Conservation (phyloP, 2,113 vertebrate species). For the Hylia prasina region DNA sequence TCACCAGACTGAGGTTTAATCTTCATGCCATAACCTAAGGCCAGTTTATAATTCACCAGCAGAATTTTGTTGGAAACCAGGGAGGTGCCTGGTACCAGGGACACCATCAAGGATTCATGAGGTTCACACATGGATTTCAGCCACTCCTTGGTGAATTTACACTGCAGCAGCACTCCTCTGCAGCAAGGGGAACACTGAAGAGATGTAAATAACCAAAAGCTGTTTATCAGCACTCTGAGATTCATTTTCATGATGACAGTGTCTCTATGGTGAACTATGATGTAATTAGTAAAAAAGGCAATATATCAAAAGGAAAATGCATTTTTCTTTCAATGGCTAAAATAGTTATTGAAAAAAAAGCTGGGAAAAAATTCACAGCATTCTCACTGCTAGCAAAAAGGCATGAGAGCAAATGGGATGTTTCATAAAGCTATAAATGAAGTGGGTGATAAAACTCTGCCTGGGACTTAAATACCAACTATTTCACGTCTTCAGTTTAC, state of each 20-base stretch:
- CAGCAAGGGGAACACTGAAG: background rate
- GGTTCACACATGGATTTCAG: background rate
- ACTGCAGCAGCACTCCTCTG: background rate
- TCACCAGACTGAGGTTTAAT: background rate
- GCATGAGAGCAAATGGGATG: background rate
- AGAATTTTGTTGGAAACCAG: background rate
- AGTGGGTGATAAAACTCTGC: background rate
- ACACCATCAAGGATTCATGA: background rate
- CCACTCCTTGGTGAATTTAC: background rate
- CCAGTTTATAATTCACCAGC: background rate
- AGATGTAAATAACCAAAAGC: background rate
- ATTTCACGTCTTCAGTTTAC: background rate
- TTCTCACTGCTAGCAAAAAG: background rate
- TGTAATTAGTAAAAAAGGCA: background rate
- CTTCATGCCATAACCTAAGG: background rate
- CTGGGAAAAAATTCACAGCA: background rate
- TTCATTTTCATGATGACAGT: background rate
- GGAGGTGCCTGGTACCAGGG: background rate
- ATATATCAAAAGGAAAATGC: background rate
- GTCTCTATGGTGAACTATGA: fast-evolving
- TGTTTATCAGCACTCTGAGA: background rate
- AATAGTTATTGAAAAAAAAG: background rate
- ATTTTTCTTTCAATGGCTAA: background rate
- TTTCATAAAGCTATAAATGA: background rate
- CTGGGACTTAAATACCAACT: background rate